A percentile compares a stretch with the other conserved stretches of the same genome.
phyloP scores from a whole-genome alignment of 37 sponge, comb jelly and placozoan genomes.

The Eunapius fragilis region DNA sequence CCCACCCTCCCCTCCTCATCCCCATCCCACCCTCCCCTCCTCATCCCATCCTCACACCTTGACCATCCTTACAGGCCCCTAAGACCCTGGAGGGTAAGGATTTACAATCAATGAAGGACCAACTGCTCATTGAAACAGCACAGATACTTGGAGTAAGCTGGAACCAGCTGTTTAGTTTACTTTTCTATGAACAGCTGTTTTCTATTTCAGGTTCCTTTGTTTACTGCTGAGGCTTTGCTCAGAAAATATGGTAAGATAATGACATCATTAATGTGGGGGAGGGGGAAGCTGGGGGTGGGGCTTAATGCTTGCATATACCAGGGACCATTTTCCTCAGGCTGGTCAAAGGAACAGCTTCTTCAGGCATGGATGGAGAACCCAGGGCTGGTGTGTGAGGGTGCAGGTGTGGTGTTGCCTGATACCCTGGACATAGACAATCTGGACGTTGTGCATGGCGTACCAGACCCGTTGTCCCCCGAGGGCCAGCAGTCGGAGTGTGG shows the following conservation, averaged over 20 bases:
- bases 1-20: neutral
- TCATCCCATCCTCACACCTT: neutral
- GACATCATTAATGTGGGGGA: neutral
- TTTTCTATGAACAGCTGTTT: neutral
- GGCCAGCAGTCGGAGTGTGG: constrained; percentile 55
- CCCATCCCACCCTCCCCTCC: neutral
- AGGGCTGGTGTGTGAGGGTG: constrained; percentile 65
- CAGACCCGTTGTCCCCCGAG: neutral
- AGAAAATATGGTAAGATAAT: constrained; percentile 63
- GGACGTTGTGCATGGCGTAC: neutral
- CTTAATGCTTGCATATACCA: neutral
- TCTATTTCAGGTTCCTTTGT: constrained; percentile 70
- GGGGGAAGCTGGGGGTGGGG: neutral
- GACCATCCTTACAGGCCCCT: constrained; percentile 4
- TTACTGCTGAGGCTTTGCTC: constrained; percentile 85
- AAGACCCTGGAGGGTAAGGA: constrained; percentile 52
- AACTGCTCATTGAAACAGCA: constrained; percentile 82
- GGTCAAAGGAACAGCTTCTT: constrained; percentile 80
- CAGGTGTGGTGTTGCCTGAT: constrained; percentile 75
- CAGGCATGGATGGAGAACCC: constrained; percentile 82
- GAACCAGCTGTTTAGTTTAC: constrained; percentile 6
- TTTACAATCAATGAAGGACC: constrained; percentile 78
- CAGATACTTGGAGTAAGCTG: constrained; percentile 77
- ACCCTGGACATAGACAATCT: constrained; percentile 15
- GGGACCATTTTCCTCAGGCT: constrained; percentile 28